Evolutionary conservation across 2,797 vertebrate genomes (phyloP), one percentile per base, ranked within the genome.

Genomic region (Sus cebifrons): DNA sequence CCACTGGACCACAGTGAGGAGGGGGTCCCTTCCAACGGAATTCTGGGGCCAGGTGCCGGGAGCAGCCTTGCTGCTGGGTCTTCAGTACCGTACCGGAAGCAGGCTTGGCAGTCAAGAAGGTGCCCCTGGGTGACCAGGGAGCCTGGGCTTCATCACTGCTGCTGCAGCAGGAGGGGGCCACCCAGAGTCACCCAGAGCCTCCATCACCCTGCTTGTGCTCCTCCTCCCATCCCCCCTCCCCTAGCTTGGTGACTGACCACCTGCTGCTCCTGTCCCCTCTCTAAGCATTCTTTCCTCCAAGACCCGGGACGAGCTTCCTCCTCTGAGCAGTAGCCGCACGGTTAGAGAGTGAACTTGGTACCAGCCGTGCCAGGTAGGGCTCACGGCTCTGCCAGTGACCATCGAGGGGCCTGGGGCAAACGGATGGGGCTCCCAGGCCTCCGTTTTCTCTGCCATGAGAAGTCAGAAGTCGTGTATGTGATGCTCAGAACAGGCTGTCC

Each of bases 401-500:
- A 17, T 17, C 56, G 21, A 17, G 54, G 1, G 1, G 36, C 14
- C 32, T 27, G 78, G n/a, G 75, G 12, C 29, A 58, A 58, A 58
- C 14, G 27, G 18, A 3, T 1, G n/a, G n/a, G 27, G 65, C 92
- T n/a, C 68, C 67, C 14, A 3, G 27, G 29, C 20, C 77, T 56
- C 25, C 0, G 13, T 21, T 58, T 88, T 67, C 85, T 58, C 13
- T 15, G 82, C 9, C 9, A 1, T 32, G 27, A 74, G 77, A 88
- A 32, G 44, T 32, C 73, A 15, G 21, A 29, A 27, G 10, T 32
- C 13, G 1, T 3, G 3, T 1, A 0, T 14, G n/a, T 2, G 14
- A 49, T 8, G 3, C 58, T 56, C 60, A 32, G 58, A 20, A n/a
- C 25, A 0, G 7, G 49, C 2, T 14, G 21, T 0, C 12, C 20